Base-by-base conservation (phyloP, 2,797 vertebrate genomes). In the Acropternis orthonyx region DNA sequence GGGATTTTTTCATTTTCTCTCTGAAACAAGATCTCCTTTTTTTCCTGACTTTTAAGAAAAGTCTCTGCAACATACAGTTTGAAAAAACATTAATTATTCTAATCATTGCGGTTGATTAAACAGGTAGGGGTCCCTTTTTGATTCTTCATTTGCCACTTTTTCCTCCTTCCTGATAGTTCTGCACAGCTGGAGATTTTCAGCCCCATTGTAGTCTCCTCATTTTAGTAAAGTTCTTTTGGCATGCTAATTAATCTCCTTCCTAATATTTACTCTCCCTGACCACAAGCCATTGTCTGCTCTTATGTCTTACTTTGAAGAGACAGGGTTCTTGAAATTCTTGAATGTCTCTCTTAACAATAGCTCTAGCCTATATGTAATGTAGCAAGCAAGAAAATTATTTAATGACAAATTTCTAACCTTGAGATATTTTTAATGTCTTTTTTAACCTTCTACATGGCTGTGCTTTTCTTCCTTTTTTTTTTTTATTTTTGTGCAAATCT, bases 211-310 rank as follows among this genome's bases (percentile, higher is more conserved):
- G 65, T n/a, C 61, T 94, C 52, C 92, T 89, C 85, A 90, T 90
- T 14, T 79, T 81, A 59, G 71, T 52, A 44, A 88, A 95, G 85
- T 68, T 87, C 89, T 96, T 97, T 91, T 94, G 92, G 86, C 82
- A 96, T 97, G 92, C 82, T 96, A 95, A 97, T 95, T 93, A 92
- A 95, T 79, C 92, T 93, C 59, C 44, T 93, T 95, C 91, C 89
- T 72, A 96, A 92, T 90, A 75, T 96, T 93, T 96, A 91, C 82
- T 86, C 58, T 93, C 77, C 62, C 77, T 77, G 86, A 93, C 77
- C 85, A 90, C 48, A 91, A 92, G 72, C 62, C 65, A 88, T 93
- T 97, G 94, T 94, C 85, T 92, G 66, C 54, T 81, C 74, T 96
- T 91, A 92, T 81, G 81, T 96, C 92, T 93, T 86, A 86, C 56